Evolutionary conservation across 2,888 invertebrate species (phyloP).

Genomic region (Xestoiulus laeticollis): DNA sequence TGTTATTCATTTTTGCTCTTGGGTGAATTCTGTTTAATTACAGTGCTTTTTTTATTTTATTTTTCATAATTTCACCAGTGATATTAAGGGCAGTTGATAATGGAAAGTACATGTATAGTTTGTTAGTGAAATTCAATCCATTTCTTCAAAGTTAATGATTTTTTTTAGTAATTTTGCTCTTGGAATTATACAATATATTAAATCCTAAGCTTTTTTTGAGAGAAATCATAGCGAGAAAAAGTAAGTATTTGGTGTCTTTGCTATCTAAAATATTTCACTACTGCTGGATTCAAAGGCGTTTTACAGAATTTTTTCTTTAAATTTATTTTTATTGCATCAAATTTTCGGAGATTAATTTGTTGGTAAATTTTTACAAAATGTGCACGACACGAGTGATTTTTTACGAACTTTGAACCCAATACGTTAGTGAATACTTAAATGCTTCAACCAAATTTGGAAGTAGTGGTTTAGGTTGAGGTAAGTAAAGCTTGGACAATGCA

Average conservation of each 20-base stretch:
- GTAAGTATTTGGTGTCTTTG: not conserved
- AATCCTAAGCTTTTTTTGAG: no score
- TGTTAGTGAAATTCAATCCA: no score
- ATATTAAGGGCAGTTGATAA: not conserved
- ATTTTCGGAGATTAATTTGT: no score
- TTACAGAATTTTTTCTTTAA: no score
- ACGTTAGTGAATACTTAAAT: not conserved
- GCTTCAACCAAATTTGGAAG: slow-evolving; percentile 35
- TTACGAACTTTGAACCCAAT: not conserved
- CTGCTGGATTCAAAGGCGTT: not conserved
- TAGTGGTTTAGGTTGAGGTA: slow-evolving; percentile 29
- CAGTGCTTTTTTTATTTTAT: not conserved
- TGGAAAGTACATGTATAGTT: no score
- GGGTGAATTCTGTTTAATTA: slow-evolving; percentile 9
- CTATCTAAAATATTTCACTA: not conserved
- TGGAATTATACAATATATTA: no score
- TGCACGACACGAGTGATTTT: no score
- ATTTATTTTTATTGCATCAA: no score
- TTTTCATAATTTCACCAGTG: not conserved
- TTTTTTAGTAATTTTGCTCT: no score
- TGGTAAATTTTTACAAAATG: no score
- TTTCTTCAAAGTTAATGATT: no score
- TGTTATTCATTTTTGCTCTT: not conserved
- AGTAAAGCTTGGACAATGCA: not conserved
- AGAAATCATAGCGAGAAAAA: not conserved